Evolutionary conservation across 35 echinoderm and acorn worm genomes (phyloP), one percentile per base, ranked within the genome.

Genomic region (Ophiothrix spiculata): DNA sequence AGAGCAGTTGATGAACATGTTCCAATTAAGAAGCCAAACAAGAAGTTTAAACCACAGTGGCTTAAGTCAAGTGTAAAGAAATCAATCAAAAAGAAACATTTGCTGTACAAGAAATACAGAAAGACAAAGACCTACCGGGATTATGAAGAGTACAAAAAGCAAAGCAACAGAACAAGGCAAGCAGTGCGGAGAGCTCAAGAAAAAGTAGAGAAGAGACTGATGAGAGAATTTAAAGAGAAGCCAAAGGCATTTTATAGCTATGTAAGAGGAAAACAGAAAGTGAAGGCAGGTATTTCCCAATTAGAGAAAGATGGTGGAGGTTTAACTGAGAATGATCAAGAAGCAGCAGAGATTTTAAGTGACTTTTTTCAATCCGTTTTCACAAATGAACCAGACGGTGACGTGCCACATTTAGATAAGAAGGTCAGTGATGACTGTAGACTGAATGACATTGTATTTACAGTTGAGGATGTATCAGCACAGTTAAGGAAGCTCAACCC

Each of bases 161-260:
- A 17, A 34, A 25, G 16, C 32, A 77, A 46, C 17, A 83, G 41
- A 83, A n/a, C 23, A 25, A 83, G 46, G 35, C 29, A 1, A 56
- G 60, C 31, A 56, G 81, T 83, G 40, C 8, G 81, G 60, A 56
- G 60, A 4, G 40, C 81, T 54, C 40, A 83, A 56, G 81, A 39
- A 41, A 23, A 46, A 12, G 46, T 14, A 11, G 45, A 83, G 60
- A 17, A 34, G 25, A 33, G 60, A 11, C 17, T 83, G 38, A 83
- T 83, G 11, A 56, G 35, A 0, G 8, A 46, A 40, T 76, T 85
- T 35, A 76, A 85, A 38, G 34, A 75, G 32, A 85, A 85, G 28
- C 83, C 83, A 33, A 85, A 85, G 38, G 83, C 83, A 75, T 85
- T 76, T 36, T 85, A 75, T 75, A 31, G 56, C 14, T 38, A 76